Conservation (phyloP, 2,888 invertebrate genomes). For the Fragum whitleyi region DNA sequence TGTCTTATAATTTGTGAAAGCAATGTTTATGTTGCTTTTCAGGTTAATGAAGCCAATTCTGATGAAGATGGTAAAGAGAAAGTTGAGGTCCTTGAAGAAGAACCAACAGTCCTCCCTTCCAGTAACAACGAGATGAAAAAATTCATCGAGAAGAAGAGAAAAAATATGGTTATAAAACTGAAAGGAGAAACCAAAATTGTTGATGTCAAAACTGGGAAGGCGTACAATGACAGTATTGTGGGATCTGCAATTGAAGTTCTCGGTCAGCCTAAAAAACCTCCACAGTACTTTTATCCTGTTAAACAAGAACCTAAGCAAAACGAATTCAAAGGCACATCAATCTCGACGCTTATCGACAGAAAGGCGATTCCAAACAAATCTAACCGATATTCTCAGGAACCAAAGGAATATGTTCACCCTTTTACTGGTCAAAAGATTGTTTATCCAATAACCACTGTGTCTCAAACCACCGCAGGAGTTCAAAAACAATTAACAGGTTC, state of each 20-base stretch:
- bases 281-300: not conserved
- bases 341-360: constrained; percentile 27
- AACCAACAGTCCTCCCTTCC: constrained; percentile 3
- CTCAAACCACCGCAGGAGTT: not conserved
- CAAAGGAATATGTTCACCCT: constrained; percentile 44
- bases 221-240: constrained; percentile 38
- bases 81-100: not conserved
- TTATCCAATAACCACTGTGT: constrained; percentile 25
- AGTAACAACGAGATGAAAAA: constrained; percentile 50
- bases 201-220: constrained; percentile 54
- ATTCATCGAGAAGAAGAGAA: constrained; percentile 61
- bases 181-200: constrained; percentile 57
- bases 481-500: no score
- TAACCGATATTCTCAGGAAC: not conserved
- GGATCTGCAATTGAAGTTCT: constrained; percentile 57
- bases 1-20: no score
- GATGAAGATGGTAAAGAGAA: constrained; percentile 1
- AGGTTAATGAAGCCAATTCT: not conserved
- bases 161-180: constrained; percentile 64
- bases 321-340: constrained; percentile 22
- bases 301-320: constrained; percentile 5
- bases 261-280: constrained; percentile 34
- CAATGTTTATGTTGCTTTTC: no score
- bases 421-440: constrained; percentile 32
- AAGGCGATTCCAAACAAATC: constrained; percentile 1